Evolutionary conservation across 2,113 vertebrate genomes (phyloP).

Genomic region (Rhineura floridana): DNA sequence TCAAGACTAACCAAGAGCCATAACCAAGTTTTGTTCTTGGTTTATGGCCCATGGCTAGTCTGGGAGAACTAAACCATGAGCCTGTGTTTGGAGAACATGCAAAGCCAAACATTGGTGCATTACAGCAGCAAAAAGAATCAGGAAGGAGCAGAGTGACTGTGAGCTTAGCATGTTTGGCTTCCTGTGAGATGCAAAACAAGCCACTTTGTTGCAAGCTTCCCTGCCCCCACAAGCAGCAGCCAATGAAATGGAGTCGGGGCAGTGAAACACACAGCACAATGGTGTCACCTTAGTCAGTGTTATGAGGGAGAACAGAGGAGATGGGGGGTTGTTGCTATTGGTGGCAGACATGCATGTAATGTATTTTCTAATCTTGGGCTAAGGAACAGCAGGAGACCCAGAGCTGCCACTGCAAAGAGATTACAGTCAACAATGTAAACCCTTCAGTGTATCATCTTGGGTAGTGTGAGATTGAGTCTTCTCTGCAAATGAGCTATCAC

Average conservation of each 20-base stretch:
- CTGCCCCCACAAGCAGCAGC: too few species aligned
- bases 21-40: too few species aligned
- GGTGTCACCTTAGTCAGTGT: neutral
- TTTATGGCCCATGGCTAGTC: too few species aligned
- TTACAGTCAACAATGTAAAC: neutral
- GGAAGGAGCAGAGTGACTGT: too few species aligned
- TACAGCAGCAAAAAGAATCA: too few species aligned
- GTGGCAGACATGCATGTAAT: neutral
- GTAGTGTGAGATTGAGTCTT: neutral
- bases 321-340: neutral
- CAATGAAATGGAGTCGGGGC: too few species aligned
- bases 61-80: too few species aligned
- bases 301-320: neutral
- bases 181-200: too few species aligned
- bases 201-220: too few species aligned
- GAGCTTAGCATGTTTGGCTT: too few species aligned
- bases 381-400: conserved; percentile 24
- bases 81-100: too few species aligned
- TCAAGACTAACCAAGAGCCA: neutral
- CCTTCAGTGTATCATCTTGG: neutral
- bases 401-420: conserved; percentile 9
- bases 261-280: neutral
- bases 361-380: neutral
- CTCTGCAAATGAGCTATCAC: neutral
- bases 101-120: too few species aligned